Evolutionary conservation across 2,888 invertebrate genomes (phyloP).

Genomic region (Tupiocoris notatus): DNA sequence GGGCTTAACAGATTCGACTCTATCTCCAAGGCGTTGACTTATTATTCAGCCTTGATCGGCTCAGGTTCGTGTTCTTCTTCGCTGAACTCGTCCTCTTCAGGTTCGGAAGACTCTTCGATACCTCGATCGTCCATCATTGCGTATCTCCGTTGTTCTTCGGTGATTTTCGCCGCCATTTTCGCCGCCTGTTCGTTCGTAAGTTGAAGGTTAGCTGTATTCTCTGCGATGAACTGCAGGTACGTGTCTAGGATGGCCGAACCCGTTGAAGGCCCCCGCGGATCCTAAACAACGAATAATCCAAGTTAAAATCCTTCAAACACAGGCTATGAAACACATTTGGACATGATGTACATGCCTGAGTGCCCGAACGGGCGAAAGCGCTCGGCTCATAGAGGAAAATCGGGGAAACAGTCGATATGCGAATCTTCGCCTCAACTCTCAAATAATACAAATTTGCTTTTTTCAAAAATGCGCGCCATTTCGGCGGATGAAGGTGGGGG

Average conservation of each 20-base stretch:
- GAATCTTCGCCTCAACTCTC: no score
- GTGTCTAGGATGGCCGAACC: slow-evolving; percentile 81
- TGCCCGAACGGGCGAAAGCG: no score
- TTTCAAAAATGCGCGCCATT: no score
- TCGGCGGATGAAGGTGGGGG: no score
- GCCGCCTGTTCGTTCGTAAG: slow-evolving; percentile 66
- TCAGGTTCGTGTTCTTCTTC: slow-evolving; percentile 57
- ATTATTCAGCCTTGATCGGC: slow-evolving; percentile 56
- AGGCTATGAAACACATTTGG: no score
- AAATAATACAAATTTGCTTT: no score
- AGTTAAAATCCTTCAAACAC: no score
- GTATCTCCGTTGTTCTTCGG: slow-evolving; percentile 60
- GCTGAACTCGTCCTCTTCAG: slow-evolving; percentile 60
- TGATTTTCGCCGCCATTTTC: slow-evolving; percentile 59
- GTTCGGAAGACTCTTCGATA: slow-evolving; percentile 56
- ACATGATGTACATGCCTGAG: no score
- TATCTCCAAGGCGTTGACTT: background rate
- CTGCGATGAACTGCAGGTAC: slow-evolving; percentile 83
- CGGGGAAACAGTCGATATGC: no score
- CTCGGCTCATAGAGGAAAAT: no score
- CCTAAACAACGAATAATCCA: background rate
- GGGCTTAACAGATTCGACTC: background rate
- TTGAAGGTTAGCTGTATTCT: slow-evolving; percentile 67
- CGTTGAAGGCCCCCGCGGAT: slow-evolving; percentile 56
- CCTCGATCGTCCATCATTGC: slow-evolving; percentile 57